These are phyloP conservation scores for Littorina saxatilis DNA, from an alignment of 1,140 invertebrate species.

Conservation along the genomic window DNA sequence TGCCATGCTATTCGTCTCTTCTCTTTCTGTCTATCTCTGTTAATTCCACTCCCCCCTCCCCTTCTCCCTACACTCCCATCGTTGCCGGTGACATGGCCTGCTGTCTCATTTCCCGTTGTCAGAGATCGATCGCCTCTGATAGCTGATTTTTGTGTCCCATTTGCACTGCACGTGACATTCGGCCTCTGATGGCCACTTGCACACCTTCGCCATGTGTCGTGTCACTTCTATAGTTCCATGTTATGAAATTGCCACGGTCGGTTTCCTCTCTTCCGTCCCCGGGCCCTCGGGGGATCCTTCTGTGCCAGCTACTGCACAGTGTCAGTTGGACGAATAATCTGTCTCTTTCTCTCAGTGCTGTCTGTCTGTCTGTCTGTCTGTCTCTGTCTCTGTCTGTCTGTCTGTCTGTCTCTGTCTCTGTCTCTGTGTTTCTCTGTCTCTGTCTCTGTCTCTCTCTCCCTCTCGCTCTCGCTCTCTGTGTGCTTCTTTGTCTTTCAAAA, in stretches of 20 bases:
- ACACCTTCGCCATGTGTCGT: too few species aligned
- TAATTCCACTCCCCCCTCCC: neutral
- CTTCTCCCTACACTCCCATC: neutral
- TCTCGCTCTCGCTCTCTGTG: neutral
- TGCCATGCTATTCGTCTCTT: neutral
- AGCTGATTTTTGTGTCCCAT: too few species aligned
- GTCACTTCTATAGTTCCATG: too few species aligned
- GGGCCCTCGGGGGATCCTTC: neutral
- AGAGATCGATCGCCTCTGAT: too few species aligned
- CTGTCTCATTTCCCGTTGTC: too few species aligned
- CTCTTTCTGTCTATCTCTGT: neutral
- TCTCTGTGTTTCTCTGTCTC: neutral
- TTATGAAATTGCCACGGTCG: too few species aligned
- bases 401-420: neutral
- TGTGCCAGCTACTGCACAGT: conserved; percentile 19
- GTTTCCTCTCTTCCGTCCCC: neutral
- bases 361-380: neutral
- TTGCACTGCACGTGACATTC: too few species aligned
- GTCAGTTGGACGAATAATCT: neutral
- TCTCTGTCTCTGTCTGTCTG: neutral
- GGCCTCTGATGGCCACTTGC: too few species aligned
- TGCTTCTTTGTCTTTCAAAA: neutral
- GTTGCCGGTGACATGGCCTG: too few species aligned
- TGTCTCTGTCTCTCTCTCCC: neutral
- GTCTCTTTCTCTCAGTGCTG: neutral